Evolutionary conservation across 2,888 invertebrate species (phyloP), one percentile per base, ranked within the genome.

Genomic region (Erynnis tages): DNA sequence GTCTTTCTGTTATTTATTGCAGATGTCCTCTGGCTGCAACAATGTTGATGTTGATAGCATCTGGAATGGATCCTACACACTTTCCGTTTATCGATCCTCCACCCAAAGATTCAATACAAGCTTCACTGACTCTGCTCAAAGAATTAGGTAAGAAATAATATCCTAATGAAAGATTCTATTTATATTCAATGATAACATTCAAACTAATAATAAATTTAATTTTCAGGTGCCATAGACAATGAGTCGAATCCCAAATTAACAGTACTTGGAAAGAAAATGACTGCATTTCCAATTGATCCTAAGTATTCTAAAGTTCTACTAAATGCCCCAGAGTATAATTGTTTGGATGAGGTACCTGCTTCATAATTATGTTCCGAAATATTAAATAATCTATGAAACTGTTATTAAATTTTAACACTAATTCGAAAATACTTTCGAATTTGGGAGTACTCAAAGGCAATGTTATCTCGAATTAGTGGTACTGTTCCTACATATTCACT

Each of bases 31-130:
- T 95, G 38, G 90, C 93, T 2, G 93, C 93, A 45, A 94, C 97
- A 1, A 91, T 95, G 16, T 83, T 99, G 46, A 94, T 98, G 74
- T 83, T 99, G 43, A 89, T 98, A 58, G 94, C 97, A 0, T 91
- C 97, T 58, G 96, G 96, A 11, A 92, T 98, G 54, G 93, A 95
- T 61, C 94, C 96, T 8, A 88, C 91, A 32, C 92, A 92, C 8
- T 98, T 99, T 79, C 97, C 98, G 68, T 95, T 98, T 67, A 93
- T 99, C 77, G 98, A 98, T 72, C 92, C 93, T 62, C 98, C 98
- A 0, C 92, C 95, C 0, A 87, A 91, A 14, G 95, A 96, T 50
- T 91, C 93, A 0, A 80, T 95, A 8, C 82, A 91, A 54, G 90
- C 91, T 10, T 94, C 95, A 0, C 89, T 94, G 44, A 82, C 89